phyloP scores from a whole-genome alignment of 2,113 vertebrate genomes.

The Solea solea region DNA sequence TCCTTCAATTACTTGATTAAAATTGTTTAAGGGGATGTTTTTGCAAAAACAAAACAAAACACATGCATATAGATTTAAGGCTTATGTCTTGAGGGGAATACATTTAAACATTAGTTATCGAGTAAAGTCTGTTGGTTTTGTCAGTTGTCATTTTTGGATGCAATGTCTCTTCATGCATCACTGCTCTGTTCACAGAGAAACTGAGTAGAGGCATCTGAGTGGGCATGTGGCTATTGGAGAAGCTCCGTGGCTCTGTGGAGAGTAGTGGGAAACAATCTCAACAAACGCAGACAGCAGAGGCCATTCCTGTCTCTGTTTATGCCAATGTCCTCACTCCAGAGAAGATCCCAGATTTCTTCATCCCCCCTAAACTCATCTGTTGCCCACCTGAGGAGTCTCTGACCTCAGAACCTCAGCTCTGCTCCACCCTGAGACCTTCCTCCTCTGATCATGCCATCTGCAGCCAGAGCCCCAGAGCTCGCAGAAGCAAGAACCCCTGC shows the following conservation, averaged over 20 bases:
- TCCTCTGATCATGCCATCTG: constrained; percentile 86
- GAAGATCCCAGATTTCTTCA: constrained; percentile 97
- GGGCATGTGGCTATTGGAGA: constrained; percentile 93
- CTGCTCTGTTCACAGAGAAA: constrained; percentile 37
- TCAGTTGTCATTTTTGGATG: not conserved
- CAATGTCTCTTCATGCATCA: constrained; percentile 2
- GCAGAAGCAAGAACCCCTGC: constrained; percentile 81
- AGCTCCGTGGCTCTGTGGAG: constrained; percentile 89
- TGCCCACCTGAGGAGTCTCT: constrained; percentile 83
- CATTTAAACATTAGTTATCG: not conserved
- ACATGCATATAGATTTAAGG: too few species aligned
- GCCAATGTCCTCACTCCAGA: constrained; percentile 96
- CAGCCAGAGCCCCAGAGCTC: constrained; percentile 81
- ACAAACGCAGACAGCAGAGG: constrained; percentile 55
- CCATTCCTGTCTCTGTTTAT: constrained; percentile 84
- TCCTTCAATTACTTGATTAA: not conserved
- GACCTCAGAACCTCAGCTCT: constrained; percentile 74
- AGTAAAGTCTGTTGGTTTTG: not conserved
- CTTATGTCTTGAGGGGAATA: not conserved
- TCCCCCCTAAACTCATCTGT: constrained; percentile 91
- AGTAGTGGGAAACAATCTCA: constrained; percentile 72
- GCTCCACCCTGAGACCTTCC: constrained; percentile 76
- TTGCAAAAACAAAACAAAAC: too few species aligned
- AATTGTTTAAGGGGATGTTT: not conserved
- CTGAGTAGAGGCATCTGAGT: constrained; percentile 43